Evolutionary conservation across 2,797 vertebrate species (phyloP), one percentile per base, ranked within the genome.

Genomic region (Acrossocheilus wenchowensis): DNA sequence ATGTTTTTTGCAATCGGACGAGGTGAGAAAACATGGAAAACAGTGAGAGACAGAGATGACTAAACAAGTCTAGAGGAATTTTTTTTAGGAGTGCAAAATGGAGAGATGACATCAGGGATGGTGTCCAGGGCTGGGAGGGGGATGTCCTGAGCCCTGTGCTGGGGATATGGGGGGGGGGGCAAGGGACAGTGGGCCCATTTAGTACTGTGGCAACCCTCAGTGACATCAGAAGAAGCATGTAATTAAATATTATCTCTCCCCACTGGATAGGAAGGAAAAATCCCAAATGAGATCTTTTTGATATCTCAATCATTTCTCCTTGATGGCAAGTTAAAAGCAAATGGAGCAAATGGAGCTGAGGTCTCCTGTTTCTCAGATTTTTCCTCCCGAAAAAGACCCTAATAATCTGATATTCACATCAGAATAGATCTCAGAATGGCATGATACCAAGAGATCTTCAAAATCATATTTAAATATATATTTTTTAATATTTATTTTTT

Each of bases 1-100:
- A 87, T 87, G 83, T 78, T 89, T 88, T 86, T 72, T 82, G 69
- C 68, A 81, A 57, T 78, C 78, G 66, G 82, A 81, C 68, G 39
- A 84, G 86, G 80, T 83, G 83, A 87, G 57, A 84, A 69, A 71
- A 87, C 48, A 74, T 6, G 60, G 50, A 50, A 86, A 50, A 90
- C 75, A 83, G 68, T 66, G 74, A 85, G 57, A 62, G 62, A 60
- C n/a, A 84, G 72, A 82, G 14, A 86, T 41, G 77, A 60, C 81
- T 14, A 45, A 54, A 57, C 50, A 45, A 71, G 52, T 39, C 36
- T 57, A 10, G 15, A 19, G 74, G 11, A 78, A 10, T 79, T 34
- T 60, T 30, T 71, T 71, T 26, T n/a, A 34, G 52, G 57, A 80
- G 30, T 52, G 43, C 14, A 79, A 54, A 34, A 79, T 78, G 48